Evolutionary conservation across 2,113 vertebrate species (phyloP).

Genomic region (Rhabdomys dilectus): DNA sequence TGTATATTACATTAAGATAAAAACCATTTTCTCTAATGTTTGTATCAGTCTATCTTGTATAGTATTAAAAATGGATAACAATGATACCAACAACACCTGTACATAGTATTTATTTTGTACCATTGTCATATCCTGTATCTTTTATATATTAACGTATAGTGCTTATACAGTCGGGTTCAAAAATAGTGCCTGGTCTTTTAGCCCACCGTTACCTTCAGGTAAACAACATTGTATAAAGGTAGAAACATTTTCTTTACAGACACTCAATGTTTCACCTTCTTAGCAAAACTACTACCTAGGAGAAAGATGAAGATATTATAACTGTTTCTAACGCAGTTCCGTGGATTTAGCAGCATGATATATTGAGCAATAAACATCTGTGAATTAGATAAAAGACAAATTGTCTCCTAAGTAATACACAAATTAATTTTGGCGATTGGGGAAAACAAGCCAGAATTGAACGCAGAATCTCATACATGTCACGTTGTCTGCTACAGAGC

Average conservation of each 20-base stretch:
- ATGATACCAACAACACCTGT: not conserved
- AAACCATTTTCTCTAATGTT: not conserved
- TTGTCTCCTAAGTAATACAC: not conserved
- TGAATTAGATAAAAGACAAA: not conserved
- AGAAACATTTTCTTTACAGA: not conserved
- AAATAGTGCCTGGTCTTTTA: not conserved
- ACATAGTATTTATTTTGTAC: not conserved
- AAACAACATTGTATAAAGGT: not conserved
- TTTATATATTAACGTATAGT: not conserved
- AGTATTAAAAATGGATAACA: not conserved
- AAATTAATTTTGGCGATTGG: not conserved
- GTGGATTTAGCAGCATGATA: not conserved
- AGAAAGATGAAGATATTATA: not conserved
- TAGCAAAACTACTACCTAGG: not conserved
- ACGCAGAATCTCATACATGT: not conserved
- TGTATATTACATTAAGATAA: not conserved
- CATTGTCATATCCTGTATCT: not conserved
- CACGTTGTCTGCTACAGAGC: not conserved
- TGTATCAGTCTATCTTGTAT: not conserved
- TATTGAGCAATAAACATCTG: slow-evolving; percentile 8
- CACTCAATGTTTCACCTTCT: not conserved
- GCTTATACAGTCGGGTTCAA: not conserved
- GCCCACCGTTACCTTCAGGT: not conserved
- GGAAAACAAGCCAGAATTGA: not conserved
- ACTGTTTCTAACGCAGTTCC: not conserved